Evolutionary conservation across 2,113 vertebrate species (phyloP).

Genomic region (Neoarius graeffei): DNA sequence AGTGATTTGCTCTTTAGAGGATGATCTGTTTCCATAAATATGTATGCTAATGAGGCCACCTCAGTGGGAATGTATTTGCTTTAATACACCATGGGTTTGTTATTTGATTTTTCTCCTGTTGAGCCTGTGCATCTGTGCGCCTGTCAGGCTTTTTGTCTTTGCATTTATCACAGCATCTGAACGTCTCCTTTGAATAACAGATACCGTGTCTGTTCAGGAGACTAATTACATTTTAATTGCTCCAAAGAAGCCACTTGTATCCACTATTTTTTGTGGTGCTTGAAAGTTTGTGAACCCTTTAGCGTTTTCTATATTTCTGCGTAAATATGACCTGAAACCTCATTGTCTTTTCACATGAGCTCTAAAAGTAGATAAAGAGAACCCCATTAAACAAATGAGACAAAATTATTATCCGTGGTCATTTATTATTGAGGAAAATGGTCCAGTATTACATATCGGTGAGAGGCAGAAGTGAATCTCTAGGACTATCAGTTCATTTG

Average conservation of each 20-base stretch:
- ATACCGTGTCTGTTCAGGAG: not conserved
- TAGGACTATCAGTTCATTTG: too few relatives aligned
- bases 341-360: too few relatives aligned
- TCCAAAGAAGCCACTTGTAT: conserved; percentile 21
- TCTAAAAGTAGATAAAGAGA: too few relatives aligned
- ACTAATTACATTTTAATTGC: conserved; percentile 16
- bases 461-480: too few relatives aligned
- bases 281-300: too few relatives aligned
- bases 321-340: too few relatives aligned
- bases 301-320: too few relatives aligned
- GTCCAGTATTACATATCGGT: too few relatives aligned
- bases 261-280: not conserved
- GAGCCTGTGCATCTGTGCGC: conserved; percentile 18
- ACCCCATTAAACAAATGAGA: too few relatives aligned
- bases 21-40: conserved; percentile 69
- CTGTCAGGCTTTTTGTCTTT: conserved; percentile 19
- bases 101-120: conserved; percentile 41
- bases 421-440: too few relatives aligned
- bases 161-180: conserved; percentile 20
- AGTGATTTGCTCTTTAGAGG: conserved; percentile 58
- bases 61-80: conserved; percentile 65
- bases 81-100: conserved; percentile 47
- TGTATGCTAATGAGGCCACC: conserved; percentile 57
- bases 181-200: conserved; percentile 25
- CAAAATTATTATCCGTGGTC: too few relatives aligned